Evolutionary conservation across 2,888 invertebrate species (phyloP).

Genomic region (Drosophila quinaria): DNA sequence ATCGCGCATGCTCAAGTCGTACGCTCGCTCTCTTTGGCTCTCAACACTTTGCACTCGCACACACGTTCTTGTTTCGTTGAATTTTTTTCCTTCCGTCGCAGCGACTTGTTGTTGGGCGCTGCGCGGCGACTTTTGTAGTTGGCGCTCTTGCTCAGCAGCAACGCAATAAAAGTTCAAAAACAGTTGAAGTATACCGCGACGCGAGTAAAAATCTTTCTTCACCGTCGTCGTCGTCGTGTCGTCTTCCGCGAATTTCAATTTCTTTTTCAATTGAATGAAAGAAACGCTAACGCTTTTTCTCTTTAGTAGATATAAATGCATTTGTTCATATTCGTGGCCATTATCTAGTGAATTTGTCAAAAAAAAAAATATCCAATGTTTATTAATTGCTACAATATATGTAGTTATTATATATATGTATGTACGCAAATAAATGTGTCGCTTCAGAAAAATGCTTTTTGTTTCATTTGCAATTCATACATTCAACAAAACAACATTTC

Average conservation of each 20-base stretch:
- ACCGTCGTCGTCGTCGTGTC: constrained; percentile 68
- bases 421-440: constrained; percentile 49
- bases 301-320: constrained; percentile 44
- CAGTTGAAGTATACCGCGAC: constrained; percentile 83
- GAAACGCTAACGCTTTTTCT: constrained; percentile 54
- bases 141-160: constrained; percentile 79
- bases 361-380: constrained; percentile 43
- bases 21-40: constrained; percentile 32
- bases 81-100: constrained; percentile 41
- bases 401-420: constrained; percentile 22
- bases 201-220: constrained; percentile 82
- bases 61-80: constrained; percentile 54
- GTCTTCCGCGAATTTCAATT: constrained; percentile 74
- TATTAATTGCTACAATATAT: constrained; percentile 38
- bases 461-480: constrained; percentile 29
- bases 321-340: constrained; percentile 39
- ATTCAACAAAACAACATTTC: constrained; percentile 38
- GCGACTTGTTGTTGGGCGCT: constrained; percentile 61
- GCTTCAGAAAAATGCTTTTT: constrained; percentile 36
- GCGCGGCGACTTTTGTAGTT: constrained; percentile 68
- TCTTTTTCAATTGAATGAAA: constrained; percentile 60
- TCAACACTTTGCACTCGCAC: constrained; percentile 55
- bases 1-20: constrained; percentile 30
- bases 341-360: constrained; percentile 26
- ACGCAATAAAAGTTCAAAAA: constrained; percentile 82